These are phyloP conservation scores for Penelope pileata DNA, from an alignment of 2,113 vertebrate species.

Conservation along the genomic window DNA sequence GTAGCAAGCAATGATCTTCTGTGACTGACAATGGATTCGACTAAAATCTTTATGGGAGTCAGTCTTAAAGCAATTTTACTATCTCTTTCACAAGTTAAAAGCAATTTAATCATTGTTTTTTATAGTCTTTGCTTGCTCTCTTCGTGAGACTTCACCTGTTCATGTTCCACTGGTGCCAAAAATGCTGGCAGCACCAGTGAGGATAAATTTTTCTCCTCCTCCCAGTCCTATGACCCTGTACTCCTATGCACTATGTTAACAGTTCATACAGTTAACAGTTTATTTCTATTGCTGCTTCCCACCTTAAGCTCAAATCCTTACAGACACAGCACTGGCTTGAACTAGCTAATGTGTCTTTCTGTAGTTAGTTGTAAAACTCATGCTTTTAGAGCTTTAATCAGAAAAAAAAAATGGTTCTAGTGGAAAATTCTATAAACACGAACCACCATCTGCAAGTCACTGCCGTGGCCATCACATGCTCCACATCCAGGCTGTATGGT, in stretches of 20 bases:
- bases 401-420: neutral
- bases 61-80: neutral
- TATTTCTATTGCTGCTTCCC: neutral
- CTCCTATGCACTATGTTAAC: neutral
- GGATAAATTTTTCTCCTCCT: neutral
- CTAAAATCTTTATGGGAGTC: neutral
- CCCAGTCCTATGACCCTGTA: too few relatives aligned
- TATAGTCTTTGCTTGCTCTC: neutral
- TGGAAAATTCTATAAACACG: neutral
- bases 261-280: neutral
- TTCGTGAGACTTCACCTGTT: neutral
- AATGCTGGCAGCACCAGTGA: neutral
- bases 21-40: neutral
- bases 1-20: neutral
- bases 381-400: neutral
- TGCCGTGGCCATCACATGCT: accelerated
- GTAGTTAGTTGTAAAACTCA: neutral
- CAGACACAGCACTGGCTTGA: neutral
- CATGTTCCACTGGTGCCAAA: neutral
- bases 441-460: accelerated
- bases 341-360: neutral
- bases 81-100: neutral
- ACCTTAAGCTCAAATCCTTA: neutral
- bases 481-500: neutral
- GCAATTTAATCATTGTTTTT: neutral